Conservation (phyloP, 2,113 vertebrate species). For the Spea bombifrons region DNA sequence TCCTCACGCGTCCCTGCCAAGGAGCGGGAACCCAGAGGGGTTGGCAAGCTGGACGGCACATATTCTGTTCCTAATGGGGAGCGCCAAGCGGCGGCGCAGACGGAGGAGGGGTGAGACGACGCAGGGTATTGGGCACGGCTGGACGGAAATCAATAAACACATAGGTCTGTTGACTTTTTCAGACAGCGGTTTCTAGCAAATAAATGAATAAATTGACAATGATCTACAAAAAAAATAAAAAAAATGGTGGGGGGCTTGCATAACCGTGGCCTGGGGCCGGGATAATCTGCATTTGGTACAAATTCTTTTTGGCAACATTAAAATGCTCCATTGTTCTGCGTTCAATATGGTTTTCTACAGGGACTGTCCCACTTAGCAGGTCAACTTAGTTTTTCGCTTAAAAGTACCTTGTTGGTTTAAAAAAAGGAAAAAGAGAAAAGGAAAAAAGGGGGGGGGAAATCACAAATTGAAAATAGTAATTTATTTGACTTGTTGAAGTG, state of each 20-base stretch:
- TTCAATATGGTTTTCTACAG: not conserved
- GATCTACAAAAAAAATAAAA: not conserved
- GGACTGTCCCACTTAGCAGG: not conserved
- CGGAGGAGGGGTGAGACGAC: not conserved
- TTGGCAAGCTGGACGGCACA: slow-evolving; percentile 44
- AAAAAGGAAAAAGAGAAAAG: too few species aligned
- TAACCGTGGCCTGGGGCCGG: not conserved
- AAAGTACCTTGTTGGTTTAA: too few species aligned
- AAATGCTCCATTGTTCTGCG: not conserved
- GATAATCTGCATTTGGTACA: not conserved
- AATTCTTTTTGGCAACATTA: not conserved
- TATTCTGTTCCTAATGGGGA: slow-evolving; percentile 23
- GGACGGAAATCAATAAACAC: slow-evolving; percentile 40
- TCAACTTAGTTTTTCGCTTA: not conserved
- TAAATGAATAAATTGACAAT: slow-evolving; percentile 18
- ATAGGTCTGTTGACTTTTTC: slow-evolving; percentile 14
- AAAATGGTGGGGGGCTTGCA: not conserved
- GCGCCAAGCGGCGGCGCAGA: slow-evolving; percentile 23
- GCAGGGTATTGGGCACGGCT: slow-evolving; percentile 17
- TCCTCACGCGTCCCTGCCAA: slow-evolving; percentile 47
- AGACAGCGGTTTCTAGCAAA: not conserved
- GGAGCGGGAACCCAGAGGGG: slow-evolving; percentile 40
- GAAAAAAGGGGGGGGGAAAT: too few species aligned
- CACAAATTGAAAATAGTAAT: too few species aligned
- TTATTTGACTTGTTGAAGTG: too few species aligned